Evolutionary conservation across 1,140 invertebrate genomes (phyloP).

Genomic region (Nautilus pompilius): DNA sequence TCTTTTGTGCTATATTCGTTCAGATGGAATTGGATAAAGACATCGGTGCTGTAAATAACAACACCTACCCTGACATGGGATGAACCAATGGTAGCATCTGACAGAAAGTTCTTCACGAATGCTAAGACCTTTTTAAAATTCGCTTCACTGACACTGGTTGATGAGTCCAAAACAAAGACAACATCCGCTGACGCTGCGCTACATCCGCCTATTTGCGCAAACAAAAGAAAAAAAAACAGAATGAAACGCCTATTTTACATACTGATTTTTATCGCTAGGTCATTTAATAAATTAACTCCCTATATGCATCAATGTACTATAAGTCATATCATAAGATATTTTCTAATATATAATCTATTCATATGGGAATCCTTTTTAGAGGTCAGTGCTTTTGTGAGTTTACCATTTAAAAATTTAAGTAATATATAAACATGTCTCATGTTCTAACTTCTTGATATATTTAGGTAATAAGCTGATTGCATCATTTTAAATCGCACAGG

Average conservation of each 20-base stretch:
- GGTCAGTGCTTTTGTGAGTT: no score
- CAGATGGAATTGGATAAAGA: slow-evolving; percentile 22
- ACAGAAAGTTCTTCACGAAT: slow-evolving; percentile 28
- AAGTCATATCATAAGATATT: no score
- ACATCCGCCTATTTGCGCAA: background rate
- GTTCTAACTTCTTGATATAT: no score
- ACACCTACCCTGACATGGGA: slow-evolving; percentile 28
- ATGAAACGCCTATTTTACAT: background rate
- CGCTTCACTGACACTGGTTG: slow-evolving; percentile 26
- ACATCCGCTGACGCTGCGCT: slow-evolving; percentile 20
- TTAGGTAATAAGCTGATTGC: no score
- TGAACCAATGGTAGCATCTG: slow-evolving; percentile 28
- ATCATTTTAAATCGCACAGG: no score
- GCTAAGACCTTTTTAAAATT: slow-evolving; percentile 29
- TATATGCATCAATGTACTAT: no score
- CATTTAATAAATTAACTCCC: no score
- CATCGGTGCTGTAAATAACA: slow-evolving; percentile 27
- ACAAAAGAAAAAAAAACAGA: background rate
- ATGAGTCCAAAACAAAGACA: slow-evolving; percentile 32
- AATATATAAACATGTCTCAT: no score
- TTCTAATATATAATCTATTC: no score
- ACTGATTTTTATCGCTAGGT: no score
- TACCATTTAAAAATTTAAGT: no score
- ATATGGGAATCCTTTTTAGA: no score
- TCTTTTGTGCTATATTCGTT: slow-evolving; percentile 18